A percentile compares a stretch with the other conserved stretches of the same genome.
Conservation (phyloP, 30 jellyfish, hydroid and myxozoan species). For the Aurelia aurita region DNA sequence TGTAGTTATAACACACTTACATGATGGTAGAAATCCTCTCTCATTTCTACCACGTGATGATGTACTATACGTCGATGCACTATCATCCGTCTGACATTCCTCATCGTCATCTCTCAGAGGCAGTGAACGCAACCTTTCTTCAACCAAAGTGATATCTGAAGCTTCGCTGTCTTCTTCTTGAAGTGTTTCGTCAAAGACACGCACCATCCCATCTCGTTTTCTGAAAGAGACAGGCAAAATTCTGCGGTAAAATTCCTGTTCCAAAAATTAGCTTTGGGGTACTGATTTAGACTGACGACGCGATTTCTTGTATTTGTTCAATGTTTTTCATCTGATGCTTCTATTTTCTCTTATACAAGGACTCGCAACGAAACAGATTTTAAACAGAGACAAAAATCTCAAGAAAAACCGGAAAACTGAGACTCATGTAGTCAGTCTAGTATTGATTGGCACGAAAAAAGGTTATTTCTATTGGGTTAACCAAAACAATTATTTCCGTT, state of each 20-base stretch:
- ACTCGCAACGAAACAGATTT: no score
- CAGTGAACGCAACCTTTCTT: conserved; percentile 60
- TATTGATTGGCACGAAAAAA: no score
- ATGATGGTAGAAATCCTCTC: conserved; percentile 39
- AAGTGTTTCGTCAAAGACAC: conserved; percentile 86
- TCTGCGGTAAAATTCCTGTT: not conserved
- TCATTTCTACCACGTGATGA: conserved; percentile 3
- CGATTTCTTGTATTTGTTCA: no score
- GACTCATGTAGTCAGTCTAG: no score
- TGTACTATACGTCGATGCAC: conserved; percentile 5
- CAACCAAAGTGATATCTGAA: conserved; percentile 77
- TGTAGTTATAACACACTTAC: conserved; percentile 14
- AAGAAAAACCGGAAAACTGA: no score
- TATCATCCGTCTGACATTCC: conserved; percentile 1
- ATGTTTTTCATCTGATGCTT: no score
- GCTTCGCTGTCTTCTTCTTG: conserved; percentile 78
- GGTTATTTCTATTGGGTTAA: no score
- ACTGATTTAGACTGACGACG: no score
- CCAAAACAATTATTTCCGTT: no score
- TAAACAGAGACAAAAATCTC: no score
- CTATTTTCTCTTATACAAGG: no score
- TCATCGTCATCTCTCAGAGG: conserved; percentile 47
- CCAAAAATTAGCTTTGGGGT: no score
- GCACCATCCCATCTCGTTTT: conserved; percentile 66
- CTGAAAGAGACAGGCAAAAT: conserved; percentile 15